Base-by-base conservation (phyloP, 2,888 invertebrate species). In the Gastracanthus pulcherrimus region DNA sequence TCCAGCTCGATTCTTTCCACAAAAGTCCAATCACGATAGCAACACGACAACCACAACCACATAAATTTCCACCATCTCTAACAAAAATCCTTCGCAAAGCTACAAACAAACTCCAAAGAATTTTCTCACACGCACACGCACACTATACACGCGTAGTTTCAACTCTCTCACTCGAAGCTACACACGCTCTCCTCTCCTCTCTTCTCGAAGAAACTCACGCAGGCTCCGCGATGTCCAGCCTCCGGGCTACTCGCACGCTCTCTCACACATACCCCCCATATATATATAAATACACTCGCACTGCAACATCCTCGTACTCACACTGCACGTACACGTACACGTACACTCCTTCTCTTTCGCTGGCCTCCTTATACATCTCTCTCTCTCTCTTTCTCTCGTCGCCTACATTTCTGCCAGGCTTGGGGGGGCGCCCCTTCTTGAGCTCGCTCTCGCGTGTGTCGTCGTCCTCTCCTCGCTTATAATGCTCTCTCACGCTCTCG, bases 301-400 rank as follows among this genome's bases (percentile, higher is more conserved):
- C 23, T 55, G 55, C 55, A 55, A 55, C 23, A 55, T 55, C 55
- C 55, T 26, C 26, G 55, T n/a, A n/a, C n/a, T n/a, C n/a, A n/a
- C n/a, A n/a, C n/a, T n/a, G n/a, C n/a, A n/a, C n/a, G 26, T 36
- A 38, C 2, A 19, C 19, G 16, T 51, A 38, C 51, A 7, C 60
- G 34, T 45, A 19, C 64, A 34, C 51, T 55, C 62, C 38, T 41
- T 62, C 55, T 75, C 80, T 75, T 67, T 84, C 75, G 31, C 80
- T 81, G 85, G 85, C 84, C 85, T 84, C 85, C 83, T 84, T 84
- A 84, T 85, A 85, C 83, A 82, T 82, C 74, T 51, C 36, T 34
- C 34, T 55, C 55, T 55, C 60, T 26, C 51, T 70, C 41, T 45
- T 23, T 51, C 2, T 38, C 45, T 66, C 75, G 26, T 71, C 71